phyloP scores from a whole-genome alignment of 2,888 invertebrate genomes.

The Melangyna quadrimaculata region DNA sequence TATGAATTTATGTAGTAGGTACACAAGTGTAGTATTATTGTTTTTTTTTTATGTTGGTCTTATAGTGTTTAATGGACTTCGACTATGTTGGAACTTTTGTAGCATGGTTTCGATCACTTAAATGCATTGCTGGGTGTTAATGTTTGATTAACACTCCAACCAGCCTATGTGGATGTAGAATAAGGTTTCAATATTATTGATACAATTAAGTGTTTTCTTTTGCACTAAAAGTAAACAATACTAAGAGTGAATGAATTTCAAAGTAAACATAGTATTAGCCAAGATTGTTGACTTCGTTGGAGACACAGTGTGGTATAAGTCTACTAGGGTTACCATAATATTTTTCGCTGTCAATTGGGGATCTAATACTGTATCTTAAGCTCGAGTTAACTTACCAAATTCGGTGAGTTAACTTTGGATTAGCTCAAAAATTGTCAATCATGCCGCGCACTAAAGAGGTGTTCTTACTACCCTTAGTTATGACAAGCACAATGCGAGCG shows the following conservation, averaged over 20 bases:
- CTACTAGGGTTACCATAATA: background rate
- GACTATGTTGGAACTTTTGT: background rate
- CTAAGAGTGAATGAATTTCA: background rate
- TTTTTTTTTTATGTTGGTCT: background rate
- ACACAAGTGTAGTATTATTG: background rate
- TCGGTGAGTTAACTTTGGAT: too few species aligned
- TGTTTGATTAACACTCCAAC: conserved; percentile 39
- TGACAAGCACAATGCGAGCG: too few species aligned
- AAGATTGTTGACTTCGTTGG: background rate
- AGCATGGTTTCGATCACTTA: background rate
- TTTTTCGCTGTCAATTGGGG: too few species aligned
- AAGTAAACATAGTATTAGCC: background rate
- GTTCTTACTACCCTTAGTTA: too few species aligned
- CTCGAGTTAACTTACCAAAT: too few species aligned
- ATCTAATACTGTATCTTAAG: too few species aligned
- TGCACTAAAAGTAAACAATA: conserved; percentile 17
- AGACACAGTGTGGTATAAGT: background rate
- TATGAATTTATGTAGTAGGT: background rate
- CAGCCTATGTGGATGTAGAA: background rate
- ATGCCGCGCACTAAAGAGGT: too few species aligned
- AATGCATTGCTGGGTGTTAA: conserved; percentile 1
- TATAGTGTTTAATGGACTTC: background rate
- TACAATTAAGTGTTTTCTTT: conserved; percentile 7
- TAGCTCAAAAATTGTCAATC: too few species aligned
- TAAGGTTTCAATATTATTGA: conserved; percentile 19